Percentiles rank a stretch among this genome's conserved stretches.
These are phyloP conservation scores for Pheosia tremula DNA, from an alignment of 2,888 invertebrate species.

Conservation along the genomic window DNA sequence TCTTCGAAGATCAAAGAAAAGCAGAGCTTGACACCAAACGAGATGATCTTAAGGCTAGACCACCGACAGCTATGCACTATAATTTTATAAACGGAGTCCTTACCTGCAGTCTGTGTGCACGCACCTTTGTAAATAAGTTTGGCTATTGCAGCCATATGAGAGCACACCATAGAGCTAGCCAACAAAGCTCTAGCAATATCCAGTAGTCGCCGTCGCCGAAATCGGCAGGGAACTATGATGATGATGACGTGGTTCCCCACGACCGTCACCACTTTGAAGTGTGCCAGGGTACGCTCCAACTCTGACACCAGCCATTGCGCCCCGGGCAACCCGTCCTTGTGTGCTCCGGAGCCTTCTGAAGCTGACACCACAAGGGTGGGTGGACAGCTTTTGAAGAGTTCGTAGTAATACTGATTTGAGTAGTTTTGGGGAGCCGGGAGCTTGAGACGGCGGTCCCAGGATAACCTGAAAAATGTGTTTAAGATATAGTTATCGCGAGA, in stretches of 20 bases:
- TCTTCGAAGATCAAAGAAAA: too few relatives aligned
- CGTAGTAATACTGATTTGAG: slow-evolving; percentile 53
- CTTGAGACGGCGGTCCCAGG: slow-evolving; percentile 64
- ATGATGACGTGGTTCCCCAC: slow-evolving; percentile 79
- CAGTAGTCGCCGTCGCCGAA: too few relatives aligned
- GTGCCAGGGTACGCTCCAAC: slow-evolving; percentile 28
- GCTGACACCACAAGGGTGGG: slow-evolving; percentile 59
- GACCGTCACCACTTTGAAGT: slow-evolving; percentile 52
- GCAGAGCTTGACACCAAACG: too few relatives aligned
- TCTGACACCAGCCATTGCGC: slow-evolving; percentile 39
- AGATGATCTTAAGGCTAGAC: too few relatives aligned
- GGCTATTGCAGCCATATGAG: too few relatives aligned
- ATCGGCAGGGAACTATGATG: too few relatives aligned
- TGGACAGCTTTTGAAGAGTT: slow-evolving; percentile 49
- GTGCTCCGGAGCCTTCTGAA: slow-evolving; percentile 23
- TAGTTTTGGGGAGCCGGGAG: slow-evolving; percentile 52
- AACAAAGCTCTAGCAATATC: too few relatives aligned
- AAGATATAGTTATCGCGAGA: not conserved
- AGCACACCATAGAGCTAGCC: too few relatives aligned
- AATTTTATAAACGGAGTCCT: too few relatives aligned
- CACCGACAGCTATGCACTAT: too few relatives aligned
- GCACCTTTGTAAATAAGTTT: too few relatives aligned
- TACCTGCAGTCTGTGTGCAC: too few relatives aligned
- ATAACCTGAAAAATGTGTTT: slow-evolving; percentile 52
- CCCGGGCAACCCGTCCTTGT: slow-evolving; percentile 30